Percentiles rank a stretch among this genome's conserved stretches.
Conservation (phyloP, 1,140 invertebrate genomes). For the Thrips palmi region DNA sequence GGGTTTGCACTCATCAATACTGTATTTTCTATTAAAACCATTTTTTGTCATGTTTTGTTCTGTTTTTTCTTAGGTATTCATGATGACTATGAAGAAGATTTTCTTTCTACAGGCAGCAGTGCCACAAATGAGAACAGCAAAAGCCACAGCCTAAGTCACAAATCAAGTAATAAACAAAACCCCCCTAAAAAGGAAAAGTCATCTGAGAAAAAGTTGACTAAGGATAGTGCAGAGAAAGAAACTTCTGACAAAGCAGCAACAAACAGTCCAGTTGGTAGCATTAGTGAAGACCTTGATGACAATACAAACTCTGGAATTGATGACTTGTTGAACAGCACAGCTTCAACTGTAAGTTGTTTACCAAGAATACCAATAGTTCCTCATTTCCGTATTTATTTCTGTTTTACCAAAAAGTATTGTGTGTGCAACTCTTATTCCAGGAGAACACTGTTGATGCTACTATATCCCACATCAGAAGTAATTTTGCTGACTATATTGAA, state of each 20-base stretch:
- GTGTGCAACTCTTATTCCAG: too few species aligned
- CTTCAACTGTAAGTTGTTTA: neutral
- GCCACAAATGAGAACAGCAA: too few species aligned
- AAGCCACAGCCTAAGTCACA: too few species aligned
- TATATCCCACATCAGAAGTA: neutral
- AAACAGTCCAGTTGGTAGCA: too few species aligned
- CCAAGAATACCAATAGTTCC: neutral
- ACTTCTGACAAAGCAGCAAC: too few species aligned
- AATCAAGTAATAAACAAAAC: too few species aligned
- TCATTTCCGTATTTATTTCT: neutral
- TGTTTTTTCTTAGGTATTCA: neutral
- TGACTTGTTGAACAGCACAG: conserved; percentile 3
- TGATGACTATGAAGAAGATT: neutral
- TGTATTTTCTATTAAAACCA: neutral
- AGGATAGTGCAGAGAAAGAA: conserved; percentile 4
- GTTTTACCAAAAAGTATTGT: too few species aligned
- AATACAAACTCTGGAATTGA: too few species aligned
- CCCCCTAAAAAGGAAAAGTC: neutral
- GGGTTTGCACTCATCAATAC: neutral
- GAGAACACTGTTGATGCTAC: neutral
- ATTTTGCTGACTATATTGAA: neutral
- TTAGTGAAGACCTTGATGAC: too few species aligned
- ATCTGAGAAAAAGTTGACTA: neutral
- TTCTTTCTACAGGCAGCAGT: too few species aligned
- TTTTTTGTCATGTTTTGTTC: neutral